A percentile compares a stretch with the other conserved stretches of the same genome.
Conservation (phyloP, 2,888 invertebrate species). For the Mactromeris polynyma region DNA sequence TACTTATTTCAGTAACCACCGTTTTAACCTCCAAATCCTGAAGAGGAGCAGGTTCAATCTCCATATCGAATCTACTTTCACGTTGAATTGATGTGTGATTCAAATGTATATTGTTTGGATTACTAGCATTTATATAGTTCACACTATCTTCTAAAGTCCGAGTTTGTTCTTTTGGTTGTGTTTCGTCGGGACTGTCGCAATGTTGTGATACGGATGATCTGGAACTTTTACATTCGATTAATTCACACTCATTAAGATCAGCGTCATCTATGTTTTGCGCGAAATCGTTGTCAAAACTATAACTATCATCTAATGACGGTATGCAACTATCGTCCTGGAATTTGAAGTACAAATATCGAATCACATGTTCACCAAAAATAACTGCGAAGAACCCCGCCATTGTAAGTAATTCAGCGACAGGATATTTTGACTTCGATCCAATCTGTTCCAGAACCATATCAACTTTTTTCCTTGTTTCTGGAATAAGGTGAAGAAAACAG, state of each 20-base stretch:
- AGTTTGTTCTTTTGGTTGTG: slow-evolving; percentile 31
- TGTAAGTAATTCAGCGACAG: slow-evolving; percentile 82
- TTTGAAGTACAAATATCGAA: slow-evolving; percentile 79
- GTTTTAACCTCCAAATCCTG: slow-evolving; percentile 80
- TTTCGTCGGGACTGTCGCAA: not conserved
- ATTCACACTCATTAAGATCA: slow-evolving; percentile 62
- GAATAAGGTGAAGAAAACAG: slow-evolving; percentile 81
- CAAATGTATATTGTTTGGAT: slow-evolving; percentile 20
- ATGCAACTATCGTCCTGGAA: slow-evolving; percentile 69
- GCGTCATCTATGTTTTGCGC: slow-evolving; percentile 63
- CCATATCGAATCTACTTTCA: slow-evolving; percentile 62
- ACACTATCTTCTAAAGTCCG: not conserved
- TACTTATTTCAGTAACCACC: slow-evolving; percentile 80
- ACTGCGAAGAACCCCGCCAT: slow-evolving; percentile 83
- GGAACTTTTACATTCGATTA: slow-evolving; percentile 68
- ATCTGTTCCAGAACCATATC: slow-evolving; percentile 78
- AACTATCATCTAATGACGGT: slow-evolving; percentile 59
- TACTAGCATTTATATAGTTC: slow-evolving; percentile 23
- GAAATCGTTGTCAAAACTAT: slow-evolving; percentile 64
- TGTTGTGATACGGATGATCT: slow-evolving; percentile 26
- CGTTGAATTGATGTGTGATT: slow-evolving; percentile 14
- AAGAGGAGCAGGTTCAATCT: slow-evolving; percentile 72
- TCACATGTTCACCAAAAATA: slow-evolving; percentile 82
- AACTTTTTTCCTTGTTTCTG: slow-evolving; percentile 81
- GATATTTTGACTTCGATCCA: slow-evolving; percentile 80